These are phyloP conservation scores for Ganaspis sp. DNA, from an alignment of 1,140 invertebrate species.

Conservation along the genomic window DNA sequence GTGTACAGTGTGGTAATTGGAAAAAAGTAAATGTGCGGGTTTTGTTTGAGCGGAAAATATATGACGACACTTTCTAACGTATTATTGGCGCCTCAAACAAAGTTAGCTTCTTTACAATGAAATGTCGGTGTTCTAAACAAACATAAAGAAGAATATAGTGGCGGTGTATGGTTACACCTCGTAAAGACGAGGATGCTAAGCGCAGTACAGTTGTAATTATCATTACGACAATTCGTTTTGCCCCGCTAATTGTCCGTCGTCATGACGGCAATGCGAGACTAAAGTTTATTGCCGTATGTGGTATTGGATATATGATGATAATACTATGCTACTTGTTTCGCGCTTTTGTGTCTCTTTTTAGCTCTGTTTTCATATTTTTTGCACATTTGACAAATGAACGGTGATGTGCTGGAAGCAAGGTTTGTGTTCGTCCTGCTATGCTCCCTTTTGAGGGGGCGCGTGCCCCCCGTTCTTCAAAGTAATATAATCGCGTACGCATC, in stretches of 20 bases:
- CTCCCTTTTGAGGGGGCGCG: no score
- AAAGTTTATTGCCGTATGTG: conserved; percentile 6
- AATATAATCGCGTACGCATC: no score
- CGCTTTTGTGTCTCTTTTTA: no score
- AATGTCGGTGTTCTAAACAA: conserved; percentile 19
- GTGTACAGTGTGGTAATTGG: background rate
- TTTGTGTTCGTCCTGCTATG: no score
- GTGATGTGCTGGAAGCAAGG: no score
- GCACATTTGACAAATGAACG: no score
- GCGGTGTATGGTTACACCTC: conserved; percentile 28
- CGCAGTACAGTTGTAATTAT: conserved; percentile 7
- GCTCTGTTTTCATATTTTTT: no score
- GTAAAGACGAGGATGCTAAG: conserved; percentile 23
- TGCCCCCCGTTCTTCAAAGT: no score
- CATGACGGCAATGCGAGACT: background rate
- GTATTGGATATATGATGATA: background rate
- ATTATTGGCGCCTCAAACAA: conserved; percentile 18
- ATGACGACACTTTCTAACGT: conserved; percentile 6
- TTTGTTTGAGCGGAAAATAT: conserved; percentile 17
- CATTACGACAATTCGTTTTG: conserved; percentile 30
- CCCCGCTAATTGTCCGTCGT: conserved; percentile 19
- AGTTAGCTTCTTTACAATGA: conserved; percentile 19
- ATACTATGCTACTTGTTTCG: background rate
- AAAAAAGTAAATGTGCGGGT: background rate
- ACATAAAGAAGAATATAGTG: background rate